Evolutionary conservation across 2,888 invertebrate genomes (phyloP), one percentile per base, ranked within the genome.

Genomic region (Drosophila pseudotakahashii): DNA sequence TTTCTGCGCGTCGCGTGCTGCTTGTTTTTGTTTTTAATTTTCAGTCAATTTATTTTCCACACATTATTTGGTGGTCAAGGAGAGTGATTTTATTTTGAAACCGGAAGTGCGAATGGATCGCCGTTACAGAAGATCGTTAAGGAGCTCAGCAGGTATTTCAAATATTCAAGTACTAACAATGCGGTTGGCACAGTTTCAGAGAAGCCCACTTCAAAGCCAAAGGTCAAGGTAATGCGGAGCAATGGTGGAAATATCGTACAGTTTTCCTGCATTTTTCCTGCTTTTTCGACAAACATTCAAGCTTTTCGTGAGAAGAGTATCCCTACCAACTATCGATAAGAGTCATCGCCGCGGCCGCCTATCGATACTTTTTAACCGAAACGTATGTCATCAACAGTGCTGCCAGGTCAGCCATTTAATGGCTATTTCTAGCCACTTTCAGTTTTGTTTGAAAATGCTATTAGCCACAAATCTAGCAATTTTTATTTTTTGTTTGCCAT

Each of bases 81-180:
- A 16, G 3, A 16, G 16, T 30, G 23, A 5, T 39, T 7, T 44
- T 30, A 37, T 68, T 67, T 19, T 44, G 9, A 10, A 39, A 50
- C 26, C 39, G 57, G 57, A 58, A 63, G 42, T 34, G 13, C 44
- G 11, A 16, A 88, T 83, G 88, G 86, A 88, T 16, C 73, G 51
- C 41, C 77, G 73, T 11, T 52, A 77, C 34, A 58, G 41, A 32
- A 64, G 72, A 11, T 47, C 69, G 7, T 39, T 67, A 2, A 45
- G 58, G 39, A 72, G 63, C 11, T 70, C 86, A 11, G 64, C 88
- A 87, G 88, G 81, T 81, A 75, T 59, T 37, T 36, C 36, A 52
- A 11, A n/a, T 26, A n/a, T 37, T 14, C 3, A 37, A 11, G 42
- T 9, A 19, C 36, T 39, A 32, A 14, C 19, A 9, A n/a, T 19